Evolutionary conservation across 2,113 vertebrate genomes (phyloP).

Genomic region (Anarrhichthys ocellatus): DNA sequence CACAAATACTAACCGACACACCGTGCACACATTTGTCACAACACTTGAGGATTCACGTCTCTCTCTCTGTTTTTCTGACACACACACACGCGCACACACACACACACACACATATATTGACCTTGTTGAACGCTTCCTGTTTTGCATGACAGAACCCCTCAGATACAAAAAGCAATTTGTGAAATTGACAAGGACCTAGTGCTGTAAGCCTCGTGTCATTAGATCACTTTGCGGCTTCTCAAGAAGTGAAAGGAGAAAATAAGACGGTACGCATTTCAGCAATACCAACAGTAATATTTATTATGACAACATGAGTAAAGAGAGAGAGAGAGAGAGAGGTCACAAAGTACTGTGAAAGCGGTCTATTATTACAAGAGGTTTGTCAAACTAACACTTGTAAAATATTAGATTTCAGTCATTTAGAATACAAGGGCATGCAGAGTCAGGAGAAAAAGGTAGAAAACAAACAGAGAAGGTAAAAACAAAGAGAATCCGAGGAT

Average conservation of each 20-base stretch:
- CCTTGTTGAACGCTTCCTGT: slow-evolving; percentile 45
- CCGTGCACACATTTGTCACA: slow-evolving; percentile 35
- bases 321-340: slow-evolving; percentile 86
- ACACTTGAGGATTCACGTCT: slow-evolving; percentile 32
- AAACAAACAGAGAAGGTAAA: slow-evolving; percentile 72
- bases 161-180: slow-evolving; percentile 82
- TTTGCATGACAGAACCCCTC: slow-evolving; percentile 55
- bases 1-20: slow-evolving; percentile 17
- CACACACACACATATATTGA: background rate
- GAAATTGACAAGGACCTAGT: slow-evolving; percentile 87
- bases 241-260: slow-evolving; percentile 70
- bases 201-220: slow-evolving; percentile 52
- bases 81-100: slow-evolving; percentile 39
- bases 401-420: slow-evolving; percentile 77
- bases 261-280: slow-evolving; percentile 93
- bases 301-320: slow-evolving; percentile 95
- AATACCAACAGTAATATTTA: slow-evolving; percentile 98
- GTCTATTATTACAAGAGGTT: slow-evolving; percentile 91
- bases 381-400: slow-evolving; percentile 85
- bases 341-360: slow-evolving; percentile 91
- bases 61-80: background rate
- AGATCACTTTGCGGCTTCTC: slow-evolving; percentile 47
- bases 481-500: slow-evolving; percentile 76
- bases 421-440: slow-evolving; percentile 86
- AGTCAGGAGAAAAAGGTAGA: slow-evolving; percentile 69